Evolutionary conservation across 2,113 vertebrate species (phyloP), one percentile per base, ranked within the genome.

Genomic region (Romanogobio albipinnatus): DNA sequence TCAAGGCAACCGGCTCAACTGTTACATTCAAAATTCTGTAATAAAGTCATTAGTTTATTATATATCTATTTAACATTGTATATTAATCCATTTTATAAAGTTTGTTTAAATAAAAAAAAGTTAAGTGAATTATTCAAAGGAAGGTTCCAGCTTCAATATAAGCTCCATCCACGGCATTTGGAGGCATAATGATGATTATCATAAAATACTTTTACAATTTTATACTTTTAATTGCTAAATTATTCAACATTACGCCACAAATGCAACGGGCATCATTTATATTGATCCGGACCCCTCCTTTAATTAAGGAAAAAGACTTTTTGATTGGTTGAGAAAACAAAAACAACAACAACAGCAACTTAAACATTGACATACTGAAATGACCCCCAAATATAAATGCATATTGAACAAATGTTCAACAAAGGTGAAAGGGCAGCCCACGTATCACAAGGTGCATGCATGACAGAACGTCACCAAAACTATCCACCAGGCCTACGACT

Each of bases 381-480:
- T 29, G 83, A 56, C 71, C 88, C 85, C 87, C 78, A 13, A 5
- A 74, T 86, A 85, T 88, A 85, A 91, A 89, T 56, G 77, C 84
- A 87, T 89, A 75, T 84, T 76, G 24, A 90, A 90, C 87, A 91
- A 91, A 56, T 58, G 71, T 76, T 59, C 80, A 73, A 85, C 88
- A 91, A 92, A 93, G 89, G 92, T 94, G 91, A 93, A 90, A 93
- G 91, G 89, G 92, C 90, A 94, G 92, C 92, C 93, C 90, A 91
- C 92, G 93, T 91, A 88, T 91, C 89, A 94, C 90, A 93, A 85
- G 79, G 88, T 93, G 49, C 94, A 95, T 94, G 95, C 95, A 94
- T 89, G 91, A 91, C 84, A 89, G 71, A 49, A 71, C 75, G 89
- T 91, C 92, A 91, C 9, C 87, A 75, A 29, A 89, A 89, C 86